These are phyloP conservation scores for Syndactyla subalaris DNA, from an alignment of 2,797 vertebrate species.

Conservation along the genomic window DNA sequence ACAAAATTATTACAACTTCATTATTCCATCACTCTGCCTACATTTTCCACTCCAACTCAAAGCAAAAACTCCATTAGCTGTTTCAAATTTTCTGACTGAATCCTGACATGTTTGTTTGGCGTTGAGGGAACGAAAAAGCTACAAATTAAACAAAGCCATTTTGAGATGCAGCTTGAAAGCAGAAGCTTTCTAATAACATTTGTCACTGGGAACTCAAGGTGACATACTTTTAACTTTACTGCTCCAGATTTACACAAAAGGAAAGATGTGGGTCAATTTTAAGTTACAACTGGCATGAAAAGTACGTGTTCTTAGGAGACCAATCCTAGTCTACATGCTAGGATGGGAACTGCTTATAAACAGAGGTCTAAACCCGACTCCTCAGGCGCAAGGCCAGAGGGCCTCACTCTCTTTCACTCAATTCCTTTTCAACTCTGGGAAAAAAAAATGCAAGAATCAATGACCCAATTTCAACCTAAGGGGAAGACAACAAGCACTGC, in stretches of 20 bases:
- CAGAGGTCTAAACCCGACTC: neutral
- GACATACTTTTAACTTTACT: neutral
- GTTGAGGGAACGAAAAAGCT: neutral
- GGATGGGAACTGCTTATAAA: neutral
- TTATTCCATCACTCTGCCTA: neutral
- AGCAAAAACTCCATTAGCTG: neutral
- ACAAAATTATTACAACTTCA: neutral
- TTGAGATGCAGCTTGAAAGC: neutral
- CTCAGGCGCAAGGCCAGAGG: neutral
- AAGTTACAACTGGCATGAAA: neutral
- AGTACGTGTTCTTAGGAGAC: neutral
- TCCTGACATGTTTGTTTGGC: neutral
- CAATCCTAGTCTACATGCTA: neutral
- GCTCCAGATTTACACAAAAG: neutral
- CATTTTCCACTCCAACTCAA: neutral
- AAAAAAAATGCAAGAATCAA: neutral
- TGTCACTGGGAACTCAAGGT: conserved; percentile 18
- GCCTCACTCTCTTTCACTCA: neutral
- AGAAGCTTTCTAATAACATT: conserved; percentile 22
- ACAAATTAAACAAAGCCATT: neutral
- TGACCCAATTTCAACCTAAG: neutral
- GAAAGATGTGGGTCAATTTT: neutral
- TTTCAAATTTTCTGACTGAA: neutral
- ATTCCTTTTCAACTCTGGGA: neutral
- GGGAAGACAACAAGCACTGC: neutral